Evolutionary conservation across 2,888 invertebrate species (phyloP).

Genomic region (Therioaphis trifolii): DNA sequence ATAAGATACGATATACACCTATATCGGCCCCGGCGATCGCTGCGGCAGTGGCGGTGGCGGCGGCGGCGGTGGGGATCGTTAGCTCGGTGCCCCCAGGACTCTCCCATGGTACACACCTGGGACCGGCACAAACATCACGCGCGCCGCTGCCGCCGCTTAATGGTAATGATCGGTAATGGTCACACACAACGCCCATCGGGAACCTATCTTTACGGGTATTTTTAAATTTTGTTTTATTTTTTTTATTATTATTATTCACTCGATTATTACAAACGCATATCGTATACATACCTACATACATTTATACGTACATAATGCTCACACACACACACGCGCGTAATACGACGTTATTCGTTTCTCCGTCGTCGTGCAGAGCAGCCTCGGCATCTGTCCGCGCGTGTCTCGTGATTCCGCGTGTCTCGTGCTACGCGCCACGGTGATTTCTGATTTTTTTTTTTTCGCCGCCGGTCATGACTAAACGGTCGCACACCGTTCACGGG

Average conservation of each 20-base stretch:
- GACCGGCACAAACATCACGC: conserved; percentile 42
- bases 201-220: conserved; percentile 19
- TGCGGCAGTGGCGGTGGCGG: too few species aligned
- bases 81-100: conserved; percentile 55
- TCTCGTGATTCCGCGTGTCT: neutral
- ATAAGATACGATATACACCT: too few species aligned
- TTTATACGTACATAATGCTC: too few species aligned
- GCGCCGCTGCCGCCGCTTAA: conserved; percentile 30
- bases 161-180: conserved; percentile 56
- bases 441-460: too few species aligned
- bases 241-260: neutral
- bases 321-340: too few species aligned
- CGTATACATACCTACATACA: too few species aligned
- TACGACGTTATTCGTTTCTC: too few species aligned
- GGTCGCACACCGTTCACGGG: neutral
- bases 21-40: too few species aligned
- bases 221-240: neutral
- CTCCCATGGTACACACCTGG: conserved; percentile 56
- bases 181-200: conserved; percentile 57
- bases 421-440: neutral
- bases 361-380: neutral
- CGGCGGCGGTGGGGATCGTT: too few species aligned
- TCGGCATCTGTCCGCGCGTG: neutral
- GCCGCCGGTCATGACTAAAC: too few species aligned
- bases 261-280: neutral